Evolutionary conservation across 2,113 vertebrate genomes (phyloP), one percentile per base, ranked within the genome.

Genomic region (Syngnathus scovelli): DNA sequence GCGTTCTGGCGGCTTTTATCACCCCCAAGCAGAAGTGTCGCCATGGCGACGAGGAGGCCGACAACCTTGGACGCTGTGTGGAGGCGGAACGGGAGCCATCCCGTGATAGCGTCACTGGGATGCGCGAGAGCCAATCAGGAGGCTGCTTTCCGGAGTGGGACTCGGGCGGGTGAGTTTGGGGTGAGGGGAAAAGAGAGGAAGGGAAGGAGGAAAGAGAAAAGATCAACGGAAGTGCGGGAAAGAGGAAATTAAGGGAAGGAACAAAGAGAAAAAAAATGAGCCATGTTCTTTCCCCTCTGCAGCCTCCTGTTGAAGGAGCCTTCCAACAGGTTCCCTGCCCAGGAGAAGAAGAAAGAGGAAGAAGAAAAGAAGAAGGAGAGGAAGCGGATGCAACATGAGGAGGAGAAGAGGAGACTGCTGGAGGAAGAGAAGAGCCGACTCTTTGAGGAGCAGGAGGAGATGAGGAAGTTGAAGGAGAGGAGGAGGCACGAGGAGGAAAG

Each of bases 101-200:
- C 3, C n/a, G n/a, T 69, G 77, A 86, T 10, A 75, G 81, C 70
- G 38, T 65, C 68, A 71, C 73, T 65, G 76, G 86, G 70, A 76
- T 75, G 2, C 37, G 69, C 39, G 75, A 66, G 46, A 73, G 36
- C n/a, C 67, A 68, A 41, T 78, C 83, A 43, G 81, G 75, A 9
- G 69, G 69, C 33, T 80, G 86, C 71, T 88, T 84, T 80, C 70
- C 86, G 73, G 80, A 84, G 19, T 83, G 83, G 27, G 81, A 84
- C 59, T 21, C 37, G 11, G 19, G 1, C 18, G 27, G 55, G 55
- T 56, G 55, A 56, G 55, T 56, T 33, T 36, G 55, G 7, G 52
- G 11, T 9, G 21, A 3, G n/a, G 6, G 52, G 52, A 7, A 8
- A 6, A 7, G n/a, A 51, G 7, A 51, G 10, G 19, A 10, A n/a